Evolutionary conservation across 2,888 invertebrate species (phyloP).

Genomic region (Archips xylosteana): DNA sequence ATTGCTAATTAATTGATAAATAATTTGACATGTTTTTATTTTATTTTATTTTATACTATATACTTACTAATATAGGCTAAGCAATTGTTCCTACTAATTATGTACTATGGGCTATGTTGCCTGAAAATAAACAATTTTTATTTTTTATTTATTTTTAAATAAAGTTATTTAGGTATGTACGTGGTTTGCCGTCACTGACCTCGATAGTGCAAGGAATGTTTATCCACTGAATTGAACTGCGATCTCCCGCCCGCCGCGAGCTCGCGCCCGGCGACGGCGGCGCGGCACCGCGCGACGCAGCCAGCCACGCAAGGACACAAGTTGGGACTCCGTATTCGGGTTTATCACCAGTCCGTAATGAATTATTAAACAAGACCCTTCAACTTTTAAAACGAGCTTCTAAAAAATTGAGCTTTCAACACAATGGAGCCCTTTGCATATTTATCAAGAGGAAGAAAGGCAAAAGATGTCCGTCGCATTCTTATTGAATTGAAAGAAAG

Average conservation of each 20-base stretch:
- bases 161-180: neutral
- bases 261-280: neutral
- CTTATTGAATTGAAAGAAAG: constrained; percentile 27
- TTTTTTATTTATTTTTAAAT: no score
- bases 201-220: constrained; percentile 2
- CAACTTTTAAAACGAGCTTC: constrained; percentile 27
- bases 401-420: constrained; percentile 29
- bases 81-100: no score
- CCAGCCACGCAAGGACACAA: neutral
- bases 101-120: no score
- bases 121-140: no score
- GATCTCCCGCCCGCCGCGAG: no score
- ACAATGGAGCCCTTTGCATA: constrained; percentile 39
- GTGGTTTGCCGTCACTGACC: neutral
- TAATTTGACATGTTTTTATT: no score
- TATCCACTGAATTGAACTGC: constrained; percentile 3
- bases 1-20: no score
- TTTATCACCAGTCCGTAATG: constrained; percentile 14
- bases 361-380: constrained; percentile 39
- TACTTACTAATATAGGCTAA: no score
- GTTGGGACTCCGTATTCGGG: neutral
- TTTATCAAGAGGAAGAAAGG: constrained; percentile 37
- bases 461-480: constrained; percentile 24
- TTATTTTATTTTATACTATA: no score
- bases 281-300: neutral